Percentiles rank a stretch among this genome's conserved stretches.
These are phyloP conservation scores for Ctenochaetus hawaiiensis DNA, from an alignment of 2,797 vertebrate species.

Conservation along the genomic window DNA sequence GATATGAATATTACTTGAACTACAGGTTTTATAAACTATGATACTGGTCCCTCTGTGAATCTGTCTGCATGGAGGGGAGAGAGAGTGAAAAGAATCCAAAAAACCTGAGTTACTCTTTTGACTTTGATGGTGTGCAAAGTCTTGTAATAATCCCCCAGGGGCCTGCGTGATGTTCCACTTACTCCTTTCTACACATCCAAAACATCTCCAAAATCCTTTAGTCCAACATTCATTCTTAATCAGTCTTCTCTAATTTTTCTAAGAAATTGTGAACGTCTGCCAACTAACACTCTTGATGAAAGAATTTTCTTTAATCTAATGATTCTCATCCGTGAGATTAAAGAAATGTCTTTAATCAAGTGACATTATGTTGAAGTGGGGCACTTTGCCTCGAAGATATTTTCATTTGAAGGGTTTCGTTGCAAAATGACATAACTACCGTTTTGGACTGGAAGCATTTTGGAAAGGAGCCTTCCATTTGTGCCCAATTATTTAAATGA, in stretches of 20 bases:
- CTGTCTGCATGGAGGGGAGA: constrained; percentile 12
- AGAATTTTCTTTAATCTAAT: constrained; percentile 61
- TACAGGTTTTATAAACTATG: constrained; percentile 31
- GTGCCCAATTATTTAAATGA: constrained; percentile 22
- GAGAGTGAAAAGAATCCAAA: constrained; percentile 39
- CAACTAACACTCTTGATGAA: constrained; percentile 48
- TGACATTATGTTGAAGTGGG: constrained; percentile 55
- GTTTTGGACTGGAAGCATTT: constrained; percentile 35
- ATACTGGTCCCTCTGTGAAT: constrained; percentile 37
- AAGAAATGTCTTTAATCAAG: constrained; percentile 63
- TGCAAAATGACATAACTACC: constrained; percentile 39
- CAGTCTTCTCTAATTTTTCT: constrained; percentile 38
- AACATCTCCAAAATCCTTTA: constrained; percentile 64
- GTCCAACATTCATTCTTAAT: constrained; percentile 64
- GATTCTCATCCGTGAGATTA: constrained; percentile 71
- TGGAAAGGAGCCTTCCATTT: constrained; percentile 19
- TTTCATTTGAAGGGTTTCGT: constrained; percentile 52
- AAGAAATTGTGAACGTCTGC: constrained; percentile 46
- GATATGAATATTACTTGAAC: constrained; percentile 22
- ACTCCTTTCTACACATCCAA: constrained; percentile 50
- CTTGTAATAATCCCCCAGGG: constrained; percentile 64
- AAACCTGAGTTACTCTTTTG: constrained; percentile 34
- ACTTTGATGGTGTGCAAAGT: constrained; percentile 68
- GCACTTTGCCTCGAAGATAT: constrained; percentile 55
- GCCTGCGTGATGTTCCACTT: constrained; percentile 48